Conservation (phyloP, 2,797 vertebrate genomes). For the Crocidura indochinensis region DNA sequence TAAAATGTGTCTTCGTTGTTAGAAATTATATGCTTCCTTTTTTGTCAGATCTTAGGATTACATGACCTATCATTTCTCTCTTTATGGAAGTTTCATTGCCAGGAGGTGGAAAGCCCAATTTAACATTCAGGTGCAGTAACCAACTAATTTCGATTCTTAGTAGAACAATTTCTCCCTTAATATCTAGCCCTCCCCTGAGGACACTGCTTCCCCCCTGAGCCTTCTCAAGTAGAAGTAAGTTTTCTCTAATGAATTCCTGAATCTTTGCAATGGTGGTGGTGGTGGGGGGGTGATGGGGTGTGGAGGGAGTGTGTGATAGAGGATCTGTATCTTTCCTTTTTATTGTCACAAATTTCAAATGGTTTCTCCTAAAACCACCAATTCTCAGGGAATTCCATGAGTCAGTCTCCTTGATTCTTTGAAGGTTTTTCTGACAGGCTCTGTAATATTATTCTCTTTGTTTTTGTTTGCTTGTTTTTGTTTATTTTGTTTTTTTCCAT, state of each 20-base stretch:
- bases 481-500: too few species aligned
- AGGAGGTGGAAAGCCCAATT: slow-evolving; percentile 61
- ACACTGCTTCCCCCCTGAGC: slow-evolving; percentile 17
- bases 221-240: slow-evolving; percentile 16
- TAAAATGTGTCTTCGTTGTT: slow-evolving; percentile 44
- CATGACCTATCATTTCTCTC: slow-evolving; percentile 42
- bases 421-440: not conserved
- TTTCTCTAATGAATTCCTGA: not conserved
- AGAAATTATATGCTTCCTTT: slow-evolving; percentile 66
- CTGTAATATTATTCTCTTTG: not conserved
- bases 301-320: not conserved
- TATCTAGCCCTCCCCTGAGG: slow-evolving; percentile 59
- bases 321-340: not conserved
- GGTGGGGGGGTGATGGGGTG: rapidly evolving
- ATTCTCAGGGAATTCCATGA: not conserved
- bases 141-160: slow-evolving; percentile 77
- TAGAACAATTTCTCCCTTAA: slow-evolving; percentile 75
- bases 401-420: not conserved
- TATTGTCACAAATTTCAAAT: not conserved
- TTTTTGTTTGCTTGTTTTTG: too few species aligned
- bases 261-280: not conserved
- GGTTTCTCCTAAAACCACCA: not conserved
- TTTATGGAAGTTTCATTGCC: slow-evolving; percentile 72
- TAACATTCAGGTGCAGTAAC: slow-evolving; percentile 68
- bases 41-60: slow-evolving; percentile 49